Percentiles rank a stretch among this genome's conserved stretches.
phyloP scores from a whole-genome alignment of 2,113 vertebrate genomes.

The Nestor notabilis region DNA sequence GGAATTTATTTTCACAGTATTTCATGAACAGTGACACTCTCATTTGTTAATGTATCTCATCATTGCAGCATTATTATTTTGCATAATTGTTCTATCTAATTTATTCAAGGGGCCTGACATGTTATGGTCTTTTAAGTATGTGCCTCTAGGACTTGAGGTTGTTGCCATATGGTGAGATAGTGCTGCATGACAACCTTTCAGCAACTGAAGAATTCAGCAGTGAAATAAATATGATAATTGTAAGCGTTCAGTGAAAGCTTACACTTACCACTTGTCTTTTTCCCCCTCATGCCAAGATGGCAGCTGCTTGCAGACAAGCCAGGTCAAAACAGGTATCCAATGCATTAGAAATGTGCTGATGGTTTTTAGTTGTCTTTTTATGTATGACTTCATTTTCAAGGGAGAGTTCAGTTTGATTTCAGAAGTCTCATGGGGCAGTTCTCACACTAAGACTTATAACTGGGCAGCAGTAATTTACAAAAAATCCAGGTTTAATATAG shows the following conservation, averaged over 20 bases:
- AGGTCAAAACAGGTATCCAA: neutral
- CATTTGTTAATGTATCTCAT: conserved; percentile 53
- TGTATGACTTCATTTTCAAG: neutral
- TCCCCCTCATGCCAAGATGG: neutral
- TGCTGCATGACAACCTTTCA: conserved; percentile 69
- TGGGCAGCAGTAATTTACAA: neutral
- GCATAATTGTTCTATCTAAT: conserved; percentile 60
- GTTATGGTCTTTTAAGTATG: conserved; percentile 69
- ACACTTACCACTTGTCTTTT: neutral
- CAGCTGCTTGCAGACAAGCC: neutral
- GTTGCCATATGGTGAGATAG: conserved; percentile 77
- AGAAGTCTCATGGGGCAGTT: neutral
- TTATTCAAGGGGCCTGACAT: conserved; percentile 61
- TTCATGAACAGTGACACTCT: conserved; percentile 2
- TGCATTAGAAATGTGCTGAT: neutral
- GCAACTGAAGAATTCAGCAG: conserved; percentile 59
- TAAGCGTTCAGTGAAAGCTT: neutral
- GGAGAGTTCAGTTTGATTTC: neutral
- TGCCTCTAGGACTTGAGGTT: conserved; percentile 81
- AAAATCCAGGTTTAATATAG: neutral
- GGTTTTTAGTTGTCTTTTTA: neutral
- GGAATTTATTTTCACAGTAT: conserved; percentile 38
- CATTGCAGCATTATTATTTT: conserved; percentile 54
- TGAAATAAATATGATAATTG: conserved; percentile 65
- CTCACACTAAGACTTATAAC: neutral